Evolutionary conservation across 2,113 vertebrate genomes (phyloP), one percentile per base, ranked within the genome.

Genomic region (Bambusicola thoracicus): DNA sequence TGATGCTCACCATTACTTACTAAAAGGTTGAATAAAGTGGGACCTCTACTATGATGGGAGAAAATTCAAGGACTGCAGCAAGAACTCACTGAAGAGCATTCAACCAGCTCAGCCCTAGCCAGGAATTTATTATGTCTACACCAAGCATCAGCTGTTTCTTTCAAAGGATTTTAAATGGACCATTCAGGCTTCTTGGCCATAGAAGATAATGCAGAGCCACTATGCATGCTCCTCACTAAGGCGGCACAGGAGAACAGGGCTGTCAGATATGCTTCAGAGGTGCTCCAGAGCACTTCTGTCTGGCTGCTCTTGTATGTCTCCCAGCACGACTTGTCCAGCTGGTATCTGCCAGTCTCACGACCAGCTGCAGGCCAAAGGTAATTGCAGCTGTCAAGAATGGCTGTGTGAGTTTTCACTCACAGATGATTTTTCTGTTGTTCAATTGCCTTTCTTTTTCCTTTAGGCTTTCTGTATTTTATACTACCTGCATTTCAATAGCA

Each of bases 291-390:
- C 85, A 27, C 49, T 85, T 58, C 68, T 90, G 38, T 44, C 36
- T 59, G 59, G 36, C 59, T 80, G 72, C 29, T 46, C 72, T 30
- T 34, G 7, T 12, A 10, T 1, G 8, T 49, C 61, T 92, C 55
- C 30, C 21, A 13, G 79, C 68, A 56, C 19, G 1, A n/a, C 91
- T 69, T 77, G 76, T 69, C 79, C 82, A 93, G 82, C 72, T 93
- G 90, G 55, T 81, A 70, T 80, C 85, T 94, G 90, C 82, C 88
- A 88, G 49, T 34, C 68, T 88, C 49, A 46, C 55, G 80, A 49
- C 56, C 79, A 77, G 63, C 72, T 90, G 79, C 76, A 90, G 87
- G 92, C 90, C 87, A 83, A 90, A 91, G 85, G 87, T 93, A 96
- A 93, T 93, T 92, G 85, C 49, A 85, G 91, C 87, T 91, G 92